A percentile compares a stretch with the other conserved stretches of the same genome.
Evolutionary conservation across 2,113 vertebrate species (phyloP).

Genomic region (Solea senegalensis): DNA sequence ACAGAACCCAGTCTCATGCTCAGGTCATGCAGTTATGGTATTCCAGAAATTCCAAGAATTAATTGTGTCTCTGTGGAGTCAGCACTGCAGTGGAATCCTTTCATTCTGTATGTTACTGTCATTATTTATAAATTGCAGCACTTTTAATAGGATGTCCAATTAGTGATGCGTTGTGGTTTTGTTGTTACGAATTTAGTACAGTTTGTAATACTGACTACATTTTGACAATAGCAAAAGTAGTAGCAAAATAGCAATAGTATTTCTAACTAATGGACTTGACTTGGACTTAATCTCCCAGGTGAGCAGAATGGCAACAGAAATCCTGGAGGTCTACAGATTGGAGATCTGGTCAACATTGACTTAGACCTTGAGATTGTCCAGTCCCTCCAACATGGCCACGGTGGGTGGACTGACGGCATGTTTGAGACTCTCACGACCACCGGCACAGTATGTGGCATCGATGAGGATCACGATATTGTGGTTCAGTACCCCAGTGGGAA

Average conservation of each 20-base stretch:
- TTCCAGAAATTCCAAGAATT: conserved; percentile 40
- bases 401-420: conserved; percentile 99
- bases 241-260: neutral
- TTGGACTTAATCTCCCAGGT: conserved; percentile 78
- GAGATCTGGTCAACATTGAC: conserved; percentile 98
- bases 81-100: conserved; percentile 36
- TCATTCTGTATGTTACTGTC: neutral
- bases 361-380: conserved; percentile 98
- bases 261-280: neutral
- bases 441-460: conserved; percentile 97
- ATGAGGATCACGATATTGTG: conserved; percentile 98
- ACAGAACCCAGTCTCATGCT: neutral
- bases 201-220: neutral
- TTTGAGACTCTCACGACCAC: conserved; percentile 99
- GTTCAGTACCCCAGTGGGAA: conserved; percentile 99
- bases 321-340: conserved; percentile 95
- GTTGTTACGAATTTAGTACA: neutral
- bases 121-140: conserved; percentile 11
- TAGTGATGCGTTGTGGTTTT: neutral
- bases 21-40: conserved; percentile 37
- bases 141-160: neutral
- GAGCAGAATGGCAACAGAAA: conserved; percentile 99
- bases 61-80: conserved; percentile 14
- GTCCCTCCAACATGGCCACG: conserved; percentile 98
- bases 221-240: neutral